Base-by-base conservation (phyloP, 2,113 vertebrate genomes). In the Mixornis gularis region DNA sequence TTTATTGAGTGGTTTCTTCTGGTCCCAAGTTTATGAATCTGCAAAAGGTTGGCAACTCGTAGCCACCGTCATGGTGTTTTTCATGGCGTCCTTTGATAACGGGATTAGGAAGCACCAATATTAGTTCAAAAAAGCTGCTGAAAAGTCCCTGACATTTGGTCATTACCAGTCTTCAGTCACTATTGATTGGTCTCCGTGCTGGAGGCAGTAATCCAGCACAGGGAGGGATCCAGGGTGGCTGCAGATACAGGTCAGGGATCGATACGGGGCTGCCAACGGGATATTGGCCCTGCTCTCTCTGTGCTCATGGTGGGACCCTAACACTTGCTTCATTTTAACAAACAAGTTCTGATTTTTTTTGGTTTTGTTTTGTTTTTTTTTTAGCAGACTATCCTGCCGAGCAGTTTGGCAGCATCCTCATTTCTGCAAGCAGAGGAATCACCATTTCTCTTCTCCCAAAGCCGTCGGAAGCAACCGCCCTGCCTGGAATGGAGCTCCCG, bases 21-120 rank as follows among this genome's bases (percentile, higher is more conserved):
- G 87, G 74, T 70, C 90, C 72, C 34, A 8, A 76, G 53, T 30
- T 4, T 46, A 20, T 2, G 91, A 85, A 62, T 24, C 89, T 91
- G 92, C 16, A 12, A 63, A 90, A 59, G 38, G 66, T 63, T 87
- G 95, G 73, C 73, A 79, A 12, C 87, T 79, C n/a, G 10, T 55
- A 79, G 41, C 70, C 87, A 41, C 51, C 0, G 59, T 85, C 92
- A 82, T 9, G 84, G 91, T 40, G 79, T 63, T 94, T 85, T 64
- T 86, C 92, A 89, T 84, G 90, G 92, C 72, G 30, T 46, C 78
- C 89, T 96, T 95, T 89, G 87, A 89, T 89, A 93, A 93, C 5
- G 2, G 92, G 95, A 93, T 93, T 94, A 95, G 80, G 91, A 65
- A 87, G 80, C 13, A 92, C 92, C 89, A 89, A 93, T 92, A 92